A percentile compares a stretch with the other conserved stretches of the same genome.
Conservation (phyloP, 2,797 vertebrate species). For the Tarsius wallacei region DNA sequence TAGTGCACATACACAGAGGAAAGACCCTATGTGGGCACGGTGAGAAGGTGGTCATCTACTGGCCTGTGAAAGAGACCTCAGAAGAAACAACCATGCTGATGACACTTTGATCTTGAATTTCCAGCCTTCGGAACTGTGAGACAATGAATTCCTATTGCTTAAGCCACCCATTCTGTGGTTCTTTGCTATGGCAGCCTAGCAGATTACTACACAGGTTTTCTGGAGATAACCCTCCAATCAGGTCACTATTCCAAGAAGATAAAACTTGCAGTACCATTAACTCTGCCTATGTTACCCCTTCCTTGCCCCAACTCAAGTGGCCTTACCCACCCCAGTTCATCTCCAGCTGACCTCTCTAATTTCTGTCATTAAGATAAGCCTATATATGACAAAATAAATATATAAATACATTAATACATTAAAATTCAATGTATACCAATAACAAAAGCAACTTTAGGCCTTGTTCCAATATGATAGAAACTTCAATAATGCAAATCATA, state of each 20-base stretch:
- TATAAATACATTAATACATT: not conserved
- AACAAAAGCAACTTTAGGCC: slow-evolving; percentile 14
- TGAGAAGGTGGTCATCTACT: not conserved
- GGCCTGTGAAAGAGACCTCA: not conserved
- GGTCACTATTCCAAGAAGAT: not conserved
- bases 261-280: not conserved
- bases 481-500: not conserved
- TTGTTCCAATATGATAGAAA: not conserved
- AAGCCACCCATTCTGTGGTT: not conserved
- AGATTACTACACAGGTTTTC: not conserved
- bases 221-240: not conserved
- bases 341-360: not conserved
- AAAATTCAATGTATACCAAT: not conserved
- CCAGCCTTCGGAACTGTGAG: not conserved
- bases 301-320: not conserved
- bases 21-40: not conserved
- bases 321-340: not conserved
- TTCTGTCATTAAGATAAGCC: not conserved
- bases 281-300: not conserved
- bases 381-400: not conserved
- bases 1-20: not conserved
- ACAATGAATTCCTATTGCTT: not conserved
- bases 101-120: not conserved
- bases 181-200: not conserved
- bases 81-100: not conserved